A percentile compares a stretch with the other conserved stretches of the same genome.
These are phyloP conservation scores for Babylonia areolata DNA, from an alignment of 1,140 invertebrate genomes.

Conservation along the genomic window DNA sequence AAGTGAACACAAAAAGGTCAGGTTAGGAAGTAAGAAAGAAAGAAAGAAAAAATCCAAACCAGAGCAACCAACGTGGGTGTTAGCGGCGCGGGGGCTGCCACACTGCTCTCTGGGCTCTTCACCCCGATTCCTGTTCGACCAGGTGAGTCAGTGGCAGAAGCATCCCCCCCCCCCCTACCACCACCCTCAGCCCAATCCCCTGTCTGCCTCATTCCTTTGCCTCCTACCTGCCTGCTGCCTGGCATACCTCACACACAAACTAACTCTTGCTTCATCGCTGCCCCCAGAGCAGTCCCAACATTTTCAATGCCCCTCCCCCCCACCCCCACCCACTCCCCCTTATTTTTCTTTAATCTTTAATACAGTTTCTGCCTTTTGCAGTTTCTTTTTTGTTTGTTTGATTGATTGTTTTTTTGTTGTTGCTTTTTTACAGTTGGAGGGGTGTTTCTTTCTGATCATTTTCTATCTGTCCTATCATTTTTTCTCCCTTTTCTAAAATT, in stretches of 20 bases:
- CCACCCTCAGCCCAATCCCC: no score
- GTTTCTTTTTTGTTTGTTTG: no score
- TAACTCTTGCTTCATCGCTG: not conserved
- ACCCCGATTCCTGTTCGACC: not conserved
- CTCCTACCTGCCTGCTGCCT: constrained; percentile 9
- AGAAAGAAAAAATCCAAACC: not conserved
- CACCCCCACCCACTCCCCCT: not conserved
- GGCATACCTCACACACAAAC: not conserved
- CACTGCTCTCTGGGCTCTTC: not conserved
- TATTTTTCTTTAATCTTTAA: not conserved
- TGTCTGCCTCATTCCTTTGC: not conserved
- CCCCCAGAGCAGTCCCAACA: not conserved
- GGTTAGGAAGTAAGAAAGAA: no score
- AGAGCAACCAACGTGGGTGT: not conserved
- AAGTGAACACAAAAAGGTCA: constrained; percentile 1
- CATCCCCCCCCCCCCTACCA: no score
- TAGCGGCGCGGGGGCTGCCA: not conserved
- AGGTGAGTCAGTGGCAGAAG: constrained; percentile 6
- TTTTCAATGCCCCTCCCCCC: not conserved
- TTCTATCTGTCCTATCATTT: no score
- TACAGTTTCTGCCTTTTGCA: no score
- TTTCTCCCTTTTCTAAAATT: no score
- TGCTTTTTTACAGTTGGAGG: no score
- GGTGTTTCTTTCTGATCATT: no score
- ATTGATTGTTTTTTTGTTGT: no score